A percentile compares a stretch with the other conserved stretches of the same genome.
Conservation (phyloP, 2,888 invertebrate genomes). For the Eulithis testata region DNA sequence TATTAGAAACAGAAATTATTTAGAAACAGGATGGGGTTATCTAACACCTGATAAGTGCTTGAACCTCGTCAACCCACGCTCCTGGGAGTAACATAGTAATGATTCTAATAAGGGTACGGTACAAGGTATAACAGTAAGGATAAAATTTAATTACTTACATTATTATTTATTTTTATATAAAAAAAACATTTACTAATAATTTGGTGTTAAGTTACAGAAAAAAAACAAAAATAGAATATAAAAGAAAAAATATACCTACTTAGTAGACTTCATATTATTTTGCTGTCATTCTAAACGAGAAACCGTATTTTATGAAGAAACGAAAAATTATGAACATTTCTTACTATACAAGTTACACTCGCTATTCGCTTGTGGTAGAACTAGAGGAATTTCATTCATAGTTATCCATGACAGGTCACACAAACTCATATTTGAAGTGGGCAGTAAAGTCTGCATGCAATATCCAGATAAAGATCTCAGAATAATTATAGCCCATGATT, state of each 20-base stretch:
- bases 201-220: too few species aligned
- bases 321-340: too few species aligned
- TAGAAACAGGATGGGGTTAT: constrained; percentile 25
- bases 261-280: background rate
- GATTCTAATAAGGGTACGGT: constrained; percentile 15
- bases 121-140: constrained; percentile 2
- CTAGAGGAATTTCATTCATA: constrained; percentile 18
- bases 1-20: too few species aligned
- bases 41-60: constrained; percentile 14
- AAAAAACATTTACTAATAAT: too few species aligned
- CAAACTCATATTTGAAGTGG: constrained; percentile 21
- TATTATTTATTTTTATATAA: too few species aligned
- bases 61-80: constrained; percentile 17
- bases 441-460: constrained; percentile 27
- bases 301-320: too few species aligned
- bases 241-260: too few species aligned
- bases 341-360: background rate
- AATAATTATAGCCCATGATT: constrained; percentile 14
- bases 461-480: constrained; percentile 24
- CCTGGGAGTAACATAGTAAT: constrained; percentile 14
- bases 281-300: too few species aligned
- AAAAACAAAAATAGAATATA: too few species aligned
- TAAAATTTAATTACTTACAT: too few species aligned
- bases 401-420: constrained; percentile 23
- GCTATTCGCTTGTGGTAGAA: constrained; percentile 7